A percentile compares a stretch with the other conserved stretches of the same genome.
Conservation (phyloP, 2,888 invertebrate genomes). For the Drosophila tanythrix region DNA sequence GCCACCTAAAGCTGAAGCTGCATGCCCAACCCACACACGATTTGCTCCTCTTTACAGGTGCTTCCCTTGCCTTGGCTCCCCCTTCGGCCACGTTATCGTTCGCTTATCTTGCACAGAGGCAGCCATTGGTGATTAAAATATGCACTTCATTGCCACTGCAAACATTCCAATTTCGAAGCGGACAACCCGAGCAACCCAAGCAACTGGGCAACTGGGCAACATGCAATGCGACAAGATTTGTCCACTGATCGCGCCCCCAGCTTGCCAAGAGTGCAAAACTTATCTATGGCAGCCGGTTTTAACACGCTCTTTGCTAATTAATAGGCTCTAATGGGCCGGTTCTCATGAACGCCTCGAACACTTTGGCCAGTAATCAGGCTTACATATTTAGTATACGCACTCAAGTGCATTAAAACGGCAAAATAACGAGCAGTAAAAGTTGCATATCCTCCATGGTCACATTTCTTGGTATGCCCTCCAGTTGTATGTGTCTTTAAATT, state of each 20-base stretch:
- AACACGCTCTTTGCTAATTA: conserved; percentile 73
- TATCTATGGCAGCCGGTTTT: conserved; percentile 71
- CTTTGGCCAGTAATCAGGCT: conserved; percentile 29
- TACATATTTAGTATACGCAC: conserved; percentile 32
- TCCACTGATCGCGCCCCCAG: conserved; percentile 53
- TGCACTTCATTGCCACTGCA: conserved; percentile 75
- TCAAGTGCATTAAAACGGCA: conserved; percentile 4
- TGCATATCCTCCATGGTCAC: neutral
- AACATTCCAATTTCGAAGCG: conserved; percentile 40
- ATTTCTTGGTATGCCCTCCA: neutral
- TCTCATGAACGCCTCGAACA: conserved; percentile 32
- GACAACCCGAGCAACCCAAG: conserved; percentile 1
- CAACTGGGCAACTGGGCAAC: conserved; percentile 27
- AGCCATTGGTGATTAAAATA: conserved; percentile 79
- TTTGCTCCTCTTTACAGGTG: neutral
- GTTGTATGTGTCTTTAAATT: neutral
- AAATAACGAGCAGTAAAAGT: conserved; percentile 14
- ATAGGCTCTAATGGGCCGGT: conserved; percentile 66
- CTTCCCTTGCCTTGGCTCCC: neutral
- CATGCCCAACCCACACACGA: conserved; percentile 53
- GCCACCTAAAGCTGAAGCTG: conserved; percentile 24
- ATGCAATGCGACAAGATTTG: conserved; percentile 74
- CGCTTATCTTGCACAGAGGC: conserved; percentile 77
- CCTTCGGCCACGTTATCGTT: conserved; percentile 64
- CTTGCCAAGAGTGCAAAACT: conserved; percentile 21